These are phyloP conservation scores for Micronycteris hirsuta DNA, from an alignment of 2,113 vertebrate species.

Conservation along the genomic window DNA sequence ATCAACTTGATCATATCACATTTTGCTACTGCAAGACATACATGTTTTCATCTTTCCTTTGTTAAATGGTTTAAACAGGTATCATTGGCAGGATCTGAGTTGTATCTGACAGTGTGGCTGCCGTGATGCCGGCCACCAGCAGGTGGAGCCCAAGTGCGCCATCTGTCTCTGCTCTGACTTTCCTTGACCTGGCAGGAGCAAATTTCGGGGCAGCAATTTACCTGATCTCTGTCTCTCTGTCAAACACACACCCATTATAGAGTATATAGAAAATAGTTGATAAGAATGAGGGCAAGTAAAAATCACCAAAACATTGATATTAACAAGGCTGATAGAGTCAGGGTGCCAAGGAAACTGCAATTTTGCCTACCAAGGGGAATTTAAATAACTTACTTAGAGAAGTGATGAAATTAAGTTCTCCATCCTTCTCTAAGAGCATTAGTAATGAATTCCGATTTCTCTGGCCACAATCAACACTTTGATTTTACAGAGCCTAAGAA, in stretches of 20 bases:
- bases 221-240: neutral
- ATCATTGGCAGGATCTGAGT: neutral
- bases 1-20: neutral
- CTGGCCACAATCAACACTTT: neutral
- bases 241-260: neutral
- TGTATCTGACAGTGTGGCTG: neutral
- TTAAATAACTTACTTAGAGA: neutral
- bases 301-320: neutral
- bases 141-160: neutral
- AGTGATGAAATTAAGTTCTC: neutral
- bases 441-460: neutral
- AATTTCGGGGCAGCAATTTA: neutral
- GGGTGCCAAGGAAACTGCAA: neutral
- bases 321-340: neutral
- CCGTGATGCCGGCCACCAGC: neutral
- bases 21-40: neutral
- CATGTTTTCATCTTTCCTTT: neutral
- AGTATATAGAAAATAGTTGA: neutral
- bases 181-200: neutral
- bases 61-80: neutral
- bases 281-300: neutral
- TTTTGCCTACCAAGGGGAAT: neutral
- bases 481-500: neutral
- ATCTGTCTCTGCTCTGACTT: fast-evolving
- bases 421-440: neutral